Conservation (phyloP, 2,888 invertebrate genomes). For the Machimus rusticus region DNA sequence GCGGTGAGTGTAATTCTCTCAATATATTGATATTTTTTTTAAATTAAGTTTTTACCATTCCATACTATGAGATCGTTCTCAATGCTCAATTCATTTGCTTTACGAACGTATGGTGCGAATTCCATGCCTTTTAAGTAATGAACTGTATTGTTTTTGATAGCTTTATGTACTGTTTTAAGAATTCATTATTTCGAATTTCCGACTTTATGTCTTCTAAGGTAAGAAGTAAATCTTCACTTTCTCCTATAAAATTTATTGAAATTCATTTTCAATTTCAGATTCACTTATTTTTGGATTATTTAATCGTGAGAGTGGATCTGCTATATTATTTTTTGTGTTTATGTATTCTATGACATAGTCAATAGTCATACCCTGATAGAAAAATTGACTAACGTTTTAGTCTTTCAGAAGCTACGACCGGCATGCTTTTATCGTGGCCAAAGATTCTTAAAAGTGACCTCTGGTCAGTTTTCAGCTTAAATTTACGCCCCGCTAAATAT, state of each 20-base stretch:
- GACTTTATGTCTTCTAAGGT: background rate
- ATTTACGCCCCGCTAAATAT: background rate
- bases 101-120: background rate
- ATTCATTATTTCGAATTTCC: background rate
- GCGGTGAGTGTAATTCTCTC: slow-evolving; percentile 35
- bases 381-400: slow-evolving; percentile 22
- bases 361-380: slow-evolving; percentile 26
- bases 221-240: background rate
- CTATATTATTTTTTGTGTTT: slow-evolving; percentile 23
- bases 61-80: background rate
- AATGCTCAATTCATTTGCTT: background rate
- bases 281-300: slow-evolving; percentile 21
- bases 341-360: slow-evolving; percentile 33
- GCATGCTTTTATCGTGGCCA: slow-evolving; percentile 32
- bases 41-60: background rate
- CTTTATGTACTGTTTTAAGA: background rate
- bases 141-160: background rate
- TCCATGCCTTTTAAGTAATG: background rate
- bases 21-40: background rate
- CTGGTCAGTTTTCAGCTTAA: slow-evolving; percentile 28
- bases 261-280: background rate
- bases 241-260: slow-evolving; percentile 33
- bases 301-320: slow-evolving; percentile 18
- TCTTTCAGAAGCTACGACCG: slow-evolving; percentile 32
- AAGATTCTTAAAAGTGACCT: slow-evolving; percentile 41